Evolutionary conservation across 1,140 invertebrate species (phyloP).

Genomic region (Atta texana): DNA sequence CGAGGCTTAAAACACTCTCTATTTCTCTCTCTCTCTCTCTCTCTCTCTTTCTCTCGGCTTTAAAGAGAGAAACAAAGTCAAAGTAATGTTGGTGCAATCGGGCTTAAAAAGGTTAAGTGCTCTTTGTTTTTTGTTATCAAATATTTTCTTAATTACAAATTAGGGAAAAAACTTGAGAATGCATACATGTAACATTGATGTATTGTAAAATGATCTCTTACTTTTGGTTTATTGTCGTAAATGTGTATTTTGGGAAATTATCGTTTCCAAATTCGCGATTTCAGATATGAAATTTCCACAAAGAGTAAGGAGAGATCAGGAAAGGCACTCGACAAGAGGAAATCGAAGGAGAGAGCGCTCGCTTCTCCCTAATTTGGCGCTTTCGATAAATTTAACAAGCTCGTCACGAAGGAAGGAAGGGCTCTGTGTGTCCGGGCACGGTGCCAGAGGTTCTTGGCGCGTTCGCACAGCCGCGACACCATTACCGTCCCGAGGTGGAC

Average conservation of each 20-base stretch:
- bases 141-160: neutral
- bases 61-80: too few species aligned
- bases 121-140: neutral
- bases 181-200: neutral
- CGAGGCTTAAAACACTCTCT: too few species aligned
- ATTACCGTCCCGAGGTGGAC: conserved; percentile 80
- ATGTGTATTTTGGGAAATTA: neutral
- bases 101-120: neutral
- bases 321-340: conserved; percentile 13
- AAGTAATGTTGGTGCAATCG: too few species aligned
- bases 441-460: conserved; percentile 82
- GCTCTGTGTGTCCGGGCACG: conserved; percentile 82
- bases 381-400: conserved; percentile 86
- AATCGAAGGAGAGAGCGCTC: conserved; percentile 42
- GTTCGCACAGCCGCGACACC: conserved; percentile 80
- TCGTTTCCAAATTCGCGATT: neutral
- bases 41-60: too few species aligned
- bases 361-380: conserved; percentile 84
- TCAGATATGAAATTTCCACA: neutral
- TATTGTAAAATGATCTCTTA: neutral
- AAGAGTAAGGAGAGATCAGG: neutral
- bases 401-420: conserved; percentile 81
- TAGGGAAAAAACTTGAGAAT: neutral
- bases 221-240: neutral
- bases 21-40: too few species aligned